Conservation (phyloP, 23 tunicate species). For the Styela clava region DNA sequence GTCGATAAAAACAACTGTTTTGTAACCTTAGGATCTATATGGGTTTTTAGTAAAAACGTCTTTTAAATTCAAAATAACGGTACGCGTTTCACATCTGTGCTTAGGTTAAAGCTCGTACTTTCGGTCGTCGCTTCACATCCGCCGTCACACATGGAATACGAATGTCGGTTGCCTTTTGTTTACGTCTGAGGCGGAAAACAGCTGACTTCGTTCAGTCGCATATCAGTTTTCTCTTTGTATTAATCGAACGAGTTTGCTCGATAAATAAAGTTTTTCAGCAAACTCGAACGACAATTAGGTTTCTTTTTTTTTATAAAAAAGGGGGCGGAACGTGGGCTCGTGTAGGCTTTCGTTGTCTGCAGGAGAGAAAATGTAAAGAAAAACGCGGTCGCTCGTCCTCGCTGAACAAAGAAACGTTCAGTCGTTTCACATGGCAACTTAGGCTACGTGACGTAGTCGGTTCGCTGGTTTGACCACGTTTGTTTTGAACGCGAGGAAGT, state of each 20-base stretch:
- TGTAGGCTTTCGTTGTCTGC: background rate
- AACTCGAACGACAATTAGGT: background rate
- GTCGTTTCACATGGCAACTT: slow-evolving; percentile 12
- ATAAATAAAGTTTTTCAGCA: background rate
- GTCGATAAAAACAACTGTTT: no score
- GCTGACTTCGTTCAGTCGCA: slow-evolving; percentile 6
- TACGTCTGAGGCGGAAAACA: slow-evolving; percentile 16
- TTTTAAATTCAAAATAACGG: no score
- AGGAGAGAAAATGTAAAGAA: slow-evolving; percentile 7
- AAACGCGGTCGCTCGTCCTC: background rate
- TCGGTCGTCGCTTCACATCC: no score
- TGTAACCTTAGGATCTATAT: no score
- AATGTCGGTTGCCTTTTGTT: no score
- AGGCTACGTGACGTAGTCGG: background rate
- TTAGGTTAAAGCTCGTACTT: no score
- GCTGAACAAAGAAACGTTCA: slow-evolving; percentile 7
- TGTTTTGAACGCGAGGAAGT: background rate
- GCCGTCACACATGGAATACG: no score
- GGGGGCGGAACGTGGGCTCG: background rate
- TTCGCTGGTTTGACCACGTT: background rate
- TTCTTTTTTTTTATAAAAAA: background rate
- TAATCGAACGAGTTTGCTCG: background rate
- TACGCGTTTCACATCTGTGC: no score
- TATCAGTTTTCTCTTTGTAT: background rate
- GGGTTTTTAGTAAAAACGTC: no score